Evolutionary conservation across 2,113 vertebrate genomes (phyloP).

Genomic region (Sapayoa aenigma): DNA sequence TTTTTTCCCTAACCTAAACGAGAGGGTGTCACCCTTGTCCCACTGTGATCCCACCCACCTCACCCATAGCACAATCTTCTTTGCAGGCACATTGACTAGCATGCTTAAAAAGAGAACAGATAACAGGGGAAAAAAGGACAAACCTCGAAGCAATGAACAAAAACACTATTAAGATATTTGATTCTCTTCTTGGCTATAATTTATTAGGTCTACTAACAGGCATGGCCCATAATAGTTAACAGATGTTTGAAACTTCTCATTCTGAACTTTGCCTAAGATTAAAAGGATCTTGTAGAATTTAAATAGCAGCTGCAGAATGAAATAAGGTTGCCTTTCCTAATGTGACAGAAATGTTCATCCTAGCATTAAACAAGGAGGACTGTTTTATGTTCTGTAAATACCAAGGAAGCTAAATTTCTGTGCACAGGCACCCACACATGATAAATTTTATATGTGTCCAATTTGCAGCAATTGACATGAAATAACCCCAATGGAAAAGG

Average conservation of each 20-base stretch:
- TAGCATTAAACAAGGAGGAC: constrained; percentile 27
- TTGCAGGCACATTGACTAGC: not conserved
- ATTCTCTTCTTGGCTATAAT: not conserved
- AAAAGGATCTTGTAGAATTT: constrained; percentile 20
- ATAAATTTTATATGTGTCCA: not conserved
- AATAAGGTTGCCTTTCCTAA: constrained; percentile 42
- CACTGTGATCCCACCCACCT: not conserved
- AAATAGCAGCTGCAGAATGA: constrained; percentile 43
- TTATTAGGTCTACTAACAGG: constrained; percentile 36
- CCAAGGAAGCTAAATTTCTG: not conserved
- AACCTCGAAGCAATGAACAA: constrained; percentile 1
- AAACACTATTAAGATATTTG: constrained; percentile 22
- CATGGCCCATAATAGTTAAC: constrained; percentile 37
- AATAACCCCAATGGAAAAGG: not conserved
- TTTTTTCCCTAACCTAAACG: not conserved
- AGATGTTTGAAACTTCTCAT: constrained; percentile 40
- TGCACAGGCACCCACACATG: not conserved
- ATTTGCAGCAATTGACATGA: not conserved
- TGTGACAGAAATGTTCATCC: constrained; percentile 33
- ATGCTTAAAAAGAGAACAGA: not conserved
- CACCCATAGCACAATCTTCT: not conserved
- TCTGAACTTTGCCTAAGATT: constrained; percentile 51
- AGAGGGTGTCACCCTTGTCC: not conserved
- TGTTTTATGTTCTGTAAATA: constrained; percentile 45
- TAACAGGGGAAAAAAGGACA: not conserved